Conservation (phyloP, 2,888 invertebrate genomes). For the Coelinius sp. region DNA sequence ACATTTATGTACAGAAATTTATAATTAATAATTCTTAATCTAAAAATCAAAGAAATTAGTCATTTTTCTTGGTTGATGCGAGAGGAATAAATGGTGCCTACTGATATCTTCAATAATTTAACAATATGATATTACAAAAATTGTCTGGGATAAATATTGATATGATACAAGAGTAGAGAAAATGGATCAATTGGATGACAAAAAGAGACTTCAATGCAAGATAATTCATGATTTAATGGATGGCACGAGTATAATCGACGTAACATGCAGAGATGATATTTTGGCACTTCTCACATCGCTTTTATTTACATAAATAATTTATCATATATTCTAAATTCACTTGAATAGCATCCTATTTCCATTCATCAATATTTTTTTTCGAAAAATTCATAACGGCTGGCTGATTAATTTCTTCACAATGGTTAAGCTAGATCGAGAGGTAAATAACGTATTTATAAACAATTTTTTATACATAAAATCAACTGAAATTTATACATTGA, state of each 20-base stretch:
- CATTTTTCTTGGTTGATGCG: not conserved
- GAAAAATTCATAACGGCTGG: slow-evolving; percentile 30
- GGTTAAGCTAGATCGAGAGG: slow-evolving; percentile 16
- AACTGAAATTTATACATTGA: slow-evolving; percentile 64
- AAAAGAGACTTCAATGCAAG: slow-evolving; percentile 18
- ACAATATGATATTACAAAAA: not conserved
- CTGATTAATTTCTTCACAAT: not conserved
- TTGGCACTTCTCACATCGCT: slow-evolving; percentile 48
- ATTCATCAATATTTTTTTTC: slow-evolving; percentile 42
- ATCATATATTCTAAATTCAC: not conserved
- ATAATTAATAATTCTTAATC: not conserved
- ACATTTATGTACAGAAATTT: slow-evolving; percentile 47
- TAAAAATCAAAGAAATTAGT: not conserved
- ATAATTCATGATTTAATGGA: slow-evolving; percentile 4
- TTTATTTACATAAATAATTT: slow-evolving; percentile 31
- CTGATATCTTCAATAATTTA: not conserved
- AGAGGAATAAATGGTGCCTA: slow-evolving; percentile 1
- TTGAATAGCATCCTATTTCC: not conserved
- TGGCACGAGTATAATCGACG: slow-evolving; percentile 7
- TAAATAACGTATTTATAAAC: slow-evolving; percentile 16
- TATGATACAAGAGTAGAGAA: slow-evolving; percentile 4
- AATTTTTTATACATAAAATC: slow-evolving; percentile 59
- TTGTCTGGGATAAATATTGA: slow-evolving; percentile 2
- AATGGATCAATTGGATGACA: slow-evolving; percentile 1
- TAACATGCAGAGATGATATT: slow-evolving; percentile 21